These are phyloP conservation scores for Oscheius onirici DNA, from an alignment of 2,888 invertebrate species.

Conservation along the genomic window DNA sequence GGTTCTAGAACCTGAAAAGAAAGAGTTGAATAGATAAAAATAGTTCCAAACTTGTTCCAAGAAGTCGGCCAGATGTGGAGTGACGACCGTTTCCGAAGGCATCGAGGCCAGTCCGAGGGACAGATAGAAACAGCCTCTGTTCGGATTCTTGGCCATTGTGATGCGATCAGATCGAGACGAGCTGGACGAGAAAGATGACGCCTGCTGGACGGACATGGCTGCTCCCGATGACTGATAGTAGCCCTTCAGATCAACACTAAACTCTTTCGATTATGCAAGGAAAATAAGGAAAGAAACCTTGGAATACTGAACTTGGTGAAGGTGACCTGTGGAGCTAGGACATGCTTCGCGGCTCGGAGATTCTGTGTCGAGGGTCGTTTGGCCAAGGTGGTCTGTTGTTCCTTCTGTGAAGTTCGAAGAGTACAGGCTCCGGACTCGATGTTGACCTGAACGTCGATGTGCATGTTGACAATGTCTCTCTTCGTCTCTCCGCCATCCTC, in stretches of 20 bases:
- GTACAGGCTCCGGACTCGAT: conserved; percentile 66
- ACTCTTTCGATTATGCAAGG: background rate
- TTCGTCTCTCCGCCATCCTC: background rate
- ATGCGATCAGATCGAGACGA: background rate
- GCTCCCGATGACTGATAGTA: conserved; percentile 41
- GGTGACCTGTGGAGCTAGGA: conserved; percentile 36
- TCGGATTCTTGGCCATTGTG: background rate
- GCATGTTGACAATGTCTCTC: conserved; percentile 67
- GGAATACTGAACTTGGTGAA: conserved; percentile 51
- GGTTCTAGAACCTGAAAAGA: conserved; percentile 53
- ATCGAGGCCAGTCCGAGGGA: conserved; percentile 97
- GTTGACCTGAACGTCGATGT: conserved; percentile 66
- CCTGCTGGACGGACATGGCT: background rate
- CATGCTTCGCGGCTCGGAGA: conserved; percentile 37
- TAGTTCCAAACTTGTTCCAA: conserved; percentile 87
- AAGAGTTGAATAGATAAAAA: background rate
- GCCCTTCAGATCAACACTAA: conserved; percentile 82
- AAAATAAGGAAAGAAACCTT: conserved; percentile 11
- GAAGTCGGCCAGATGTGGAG: conserved; percentile 90
- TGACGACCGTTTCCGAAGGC: conserved; percentile 95
- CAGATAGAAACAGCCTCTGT: conserved; percentile 85
- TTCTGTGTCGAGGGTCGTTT: conserved; percentile 54
- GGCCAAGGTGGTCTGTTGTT: conserved; percentile 30
- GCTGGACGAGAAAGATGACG: background rate
- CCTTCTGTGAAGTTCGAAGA: conserved; percentile 55